Evolutionary conservation across 2,888 invertebrate species (phyloP), one percentile per base, ranked within the genome.

Genomic region (Panzeria rudis): DNA sequence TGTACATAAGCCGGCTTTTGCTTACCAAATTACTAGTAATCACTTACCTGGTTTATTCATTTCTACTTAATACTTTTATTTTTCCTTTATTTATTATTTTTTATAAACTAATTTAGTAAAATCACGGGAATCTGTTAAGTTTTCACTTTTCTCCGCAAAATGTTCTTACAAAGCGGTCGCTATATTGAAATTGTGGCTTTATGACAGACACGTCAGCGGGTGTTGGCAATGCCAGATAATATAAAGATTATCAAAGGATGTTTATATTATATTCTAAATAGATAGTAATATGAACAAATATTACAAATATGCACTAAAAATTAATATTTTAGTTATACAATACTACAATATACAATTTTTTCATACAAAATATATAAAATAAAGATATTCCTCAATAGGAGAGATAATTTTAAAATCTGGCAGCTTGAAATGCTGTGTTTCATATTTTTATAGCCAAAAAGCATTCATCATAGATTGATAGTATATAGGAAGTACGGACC

Each of bases 201-300:
- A 78, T 88, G 88, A 88, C 90, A 91, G 91, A 91, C 91, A 91
- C 91, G 91, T 91, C 92, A 91, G 90, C 90, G 89, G 76, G 76
- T 87, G 9, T 20, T 23, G 32, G 64, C 25, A 71, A 25, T 82
- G 76, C 82, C 82, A 80, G 79, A 79, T 61, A 9, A 38, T 4
- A 35, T 23, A 35, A 78, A 29, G 17, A n/a, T 1, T 47, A 35
- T 2, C n/a, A 0, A 0, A 1, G 11, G 1, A 13, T 44, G 5
- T 47, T 17, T 47, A 47, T 17, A 38, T n/a, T n/a, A n/a, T n/a
- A n/a, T n/a, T n/a, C n/a, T 29, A 29, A 29, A 29, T 5, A 29
- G 3, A 29, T 29, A 29, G 29, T 4, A 4, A 4, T 29, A 29
- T 29, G 5, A 29, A 29, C 29, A 29, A 29, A 29, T 4, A 29